These are phyloP conservation scores for Sciurus vulgaris DNA, from an alignment of 2,797 vertebrate genomes.

Conservation along the genomic window DNA sequence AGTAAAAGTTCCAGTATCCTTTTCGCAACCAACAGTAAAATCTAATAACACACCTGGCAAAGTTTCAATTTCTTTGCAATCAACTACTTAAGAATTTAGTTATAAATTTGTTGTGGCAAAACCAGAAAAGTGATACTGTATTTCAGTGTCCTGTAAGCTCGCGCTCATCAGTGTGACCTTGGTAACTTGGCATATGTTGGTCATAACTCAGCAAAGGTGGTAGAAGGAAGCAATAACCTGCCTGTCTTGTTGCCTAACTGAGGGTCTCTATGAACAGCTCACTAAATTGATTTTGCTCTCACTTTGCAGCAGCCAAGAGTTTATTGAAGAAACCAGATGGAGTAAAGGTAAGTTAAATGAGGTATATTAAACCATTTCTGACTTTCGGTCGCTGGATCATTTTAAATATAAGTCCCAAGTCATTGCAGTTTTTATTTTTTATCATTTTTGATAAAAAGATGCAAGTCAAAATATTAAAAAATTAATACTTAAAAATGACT, in stretches of 20 bases:
- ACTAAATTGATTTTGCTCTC: conserved; percentile 80
- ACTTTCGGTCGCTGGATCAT: conserved; percentile 5
- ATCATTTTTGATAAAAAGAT: not conserved
- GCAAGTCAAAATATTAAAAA: not conserved
- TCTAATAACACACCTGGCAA: not conserved
- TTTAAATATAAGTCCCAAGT: not conserved
- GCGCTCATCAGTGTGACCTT: conserved; percentile 64
- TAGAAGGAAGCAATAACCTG: conserved; percentile 56
- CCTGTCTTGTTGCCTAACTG: conserved; percentile 54
- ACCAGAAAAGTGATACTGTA: conserved; percentile 66
- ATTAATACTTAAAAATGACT: not conserved
- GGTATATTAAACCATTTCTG: not conserved
- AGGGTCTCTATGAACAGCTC: not conserved
- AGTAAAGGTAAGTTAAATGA: conserved; percentile 94
- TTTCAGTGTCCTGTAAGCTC: conserved; percentile 48
- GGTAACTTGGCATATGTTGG: conserved; percentile 34
- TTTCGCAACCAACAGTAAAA: conserved; percentile 57
- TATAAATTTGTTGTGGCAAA: not conserved
- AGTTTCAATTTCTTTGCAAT: not conserved
- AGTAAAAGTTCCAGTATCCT: conserved; percentile 78
- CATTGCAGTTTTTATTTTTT: not conserved
- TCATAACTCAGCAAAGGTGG: conserved; percentile 54
- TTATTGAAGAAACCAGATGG: conserved; percentile 97
- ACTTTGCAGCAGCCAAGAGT: conserved; percentile 96
- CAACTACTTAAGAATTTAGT: not conserved